Evolutionary conservation across 1,140 invertebrate species (phyloP), one percentile per base, ranked within the genome.

Genomic region (Halictus rubicundus): DNA sequence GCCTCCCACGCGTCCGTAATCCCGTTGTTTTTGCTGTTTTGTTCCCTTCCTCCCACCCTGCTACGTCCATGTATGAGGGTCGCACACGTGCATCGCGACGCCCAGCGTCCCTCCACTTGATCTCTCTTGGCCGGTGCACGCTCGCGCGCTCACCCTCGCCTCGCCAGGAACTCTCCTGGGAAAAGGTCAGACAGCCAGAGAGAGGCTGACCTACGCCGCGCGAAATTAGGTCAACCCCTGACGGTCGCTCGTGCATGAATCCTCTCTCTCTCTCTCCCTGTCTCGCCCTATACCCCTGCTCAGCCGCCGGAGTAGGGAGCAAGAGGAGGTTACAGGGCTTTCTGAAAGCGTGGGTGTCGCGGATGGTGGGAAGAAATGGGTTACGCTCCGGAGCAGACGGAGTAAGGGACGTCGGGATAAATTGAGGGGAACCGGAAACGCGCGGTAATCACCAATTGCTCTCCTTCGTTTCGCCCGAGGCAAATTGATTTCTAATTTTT

Each of bases 151-250:
- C 75, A 61, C 78, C 74, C 63, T 21, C 71, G 76, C 66, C 59
- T 84, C 27, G 32, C 77, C 85, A 76, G 81, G 77, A 75, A 42
- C 72, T 72, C 70, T 85, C 83, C 87, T 81, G 85, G 87, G 87
- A 70, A 88, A 89, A 89, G 88, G 87, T 90, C 87, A 89, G 82
- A 84, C 88, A 85, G 84, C 82, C 87, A 87, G 84, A 86, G 78
- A 87, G 84, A 86, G 80, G 73, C 70, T 76, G 87, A 87, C 86
- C 88, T 89, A 89, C 74, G 71, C 64, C 70, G 19, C 27, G 75
- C 60, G 65, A 69, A 89, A 89, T 89, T 89, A 63, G 89, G 89
- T 87, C 87, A 90, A 84, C 84, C 85, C 88, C 85, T 86, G 85
- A 83, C 82, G 64, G 52, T 68, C 64, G 71, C 69, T 84, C 79